Base-by-base conservation (phyloP, 92 coral and sea anemone species). In the Pocillopora grandis region DNA sequence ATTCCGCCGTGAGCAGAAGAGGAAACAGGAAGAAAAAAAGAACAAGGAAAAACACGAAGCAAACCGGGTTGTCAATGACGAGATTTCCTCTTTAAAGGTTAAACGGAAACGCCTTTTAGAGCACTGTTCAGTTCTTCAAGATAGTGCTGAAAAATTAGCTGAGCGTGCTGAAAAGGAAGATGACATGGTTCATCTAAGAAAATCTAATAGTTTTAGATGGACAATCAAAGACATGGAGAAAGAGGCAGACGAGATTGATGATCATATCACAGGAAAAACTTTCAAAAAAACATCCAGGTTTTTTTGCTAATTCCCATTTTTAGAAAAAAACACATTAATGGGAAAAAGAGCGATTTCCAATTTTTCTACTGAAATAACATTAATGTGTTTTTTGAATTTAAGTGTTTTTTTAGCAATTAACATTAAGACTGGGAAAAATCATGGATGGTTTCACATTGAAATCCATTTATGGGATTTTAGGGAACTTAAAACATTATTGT, bases 81-180 rank as follows among this genome's bases (percentile, higher is more conserved):
- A 92, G 73, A 85, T 92, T 80, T 71, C 76, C 15, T 62, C 90
- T 35, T 66, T 81, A 10, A 60, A 86, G 64, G 77, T 36, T 63
- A 92, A 90, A 76, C 71, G 93, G 21, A 72, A 88, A 92, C 81
- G 84, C 62, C 10, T 91, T 1, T 42, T 91, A 79, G 90, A 91
- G 89, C 87, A 85, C 70, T 84, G 87, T 37, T 75, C 88, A 62
- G 78, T 74, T 67, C 89, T 93, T 65, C 57, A 75, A 13, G 88
- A 84, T n/a, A n/a, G n/a, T n/a, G n/a, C n/a, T n/a, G n/a, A n/a
- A n/a, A n/a, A n/a, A n/a, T n/a, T n/a, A 93, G 93, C 80, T 88
- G 92, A 90, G 9, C 89, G 83, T 62, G 92, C 93, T 35, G 93
- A 90, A 70, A 87, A 83, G 56, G 96, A 90, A 84, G 58, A 88